Base-by-base conservation (phyloP, 1,140 invertebrate species). In the Venustaconcha ellipsiformis region DNA sequence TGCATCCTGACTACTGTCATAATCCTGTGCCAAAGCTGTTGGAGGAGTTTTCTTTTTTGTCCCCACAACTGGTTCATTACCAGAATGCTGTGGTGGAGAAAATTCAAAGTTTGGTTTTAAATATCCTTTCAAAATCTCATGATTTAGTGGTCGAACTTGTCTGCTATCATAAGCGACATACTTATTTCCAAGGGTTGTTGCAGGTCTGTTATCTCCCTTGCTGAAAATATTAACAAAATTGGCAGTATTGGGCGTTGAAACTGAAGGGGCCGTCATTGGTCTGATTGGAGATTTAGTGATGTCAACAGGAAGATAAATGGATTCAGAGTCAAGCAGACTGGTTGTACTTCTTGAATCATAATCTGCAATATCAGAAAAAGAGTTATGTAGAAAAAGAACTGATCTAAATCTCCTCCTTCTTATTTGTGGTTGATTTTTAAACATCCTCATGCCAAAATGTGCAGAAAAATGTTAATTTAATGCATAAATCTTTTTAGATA, bases 321-420 rank as follows among this genome's bases (percentile, higher is more conserved):
- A 84, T 30, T 88, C 87, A 26, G 86, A 87, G 17, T 87, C 83
- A 70, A 89, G 75, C 57, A 84, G 72, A 76, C 86, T 87, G 18
- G 79, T 75, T 59, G 78, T 80, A 63, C 83, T 85, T 73, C 72
- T 81, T n/a, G 78, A 74, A 56, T 87, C 83, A 81, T 67, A 83
- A 77, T 86, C 86, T 87, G 72, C 57, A 82, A 78, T 14, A 73
- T 26, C 23, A 13, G 23, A 37, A 64, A 17, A 17, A 55, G 17
- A 62, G 20, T 0, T 62, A 23, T 48, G 37, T 48, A 48, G 4
- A 48, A 48, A 30, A 48, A 48, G 37, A 48, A 48, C 37, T 48
- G 37, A 48, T 1, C 37, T 48, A 48, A 0, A 48, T 48, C 11
- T 48, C 37, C 37, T 6, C 5, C 11, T 48, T 11, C 37, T 48